Evolutionary conservation across 2,888 invertebrate genomes (phyloP), one percentile per base, ranked within the genome.

Genomic region (Spilarctia lutea): DNA sequence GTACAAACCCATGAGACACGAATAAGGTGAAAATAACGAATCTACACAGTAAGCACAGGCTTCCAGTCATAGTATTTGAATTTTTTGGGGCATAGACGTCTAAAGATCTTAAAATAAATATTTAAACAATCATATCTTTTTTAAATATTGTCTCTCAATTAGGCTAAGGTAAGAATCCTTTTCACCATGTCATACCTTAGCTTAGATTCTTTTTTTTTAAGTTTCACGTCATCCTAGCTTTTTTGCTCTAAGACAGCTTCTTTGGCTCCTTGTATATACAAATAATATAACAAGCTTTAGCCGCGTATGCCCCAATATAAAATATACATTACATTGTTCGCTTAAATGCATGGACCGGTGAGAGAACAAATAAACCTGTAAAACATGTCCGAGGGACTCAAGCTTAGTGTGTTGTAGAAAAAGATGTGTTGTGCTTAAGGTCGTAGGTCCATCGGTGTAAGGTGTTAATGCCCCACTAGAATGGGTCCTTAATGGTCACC

Each of bases 321-420:
- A 72, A 77, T 27, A 76, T 76, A 82, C 76, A 83, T 83, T 86
- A 89, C 85, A 88, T 87, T 85, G 84, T 87, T 85, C 86, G 93
- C 93, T 94, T 93, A 85, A 89, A 89, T 94, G 95, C 94, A 94
- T 95, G 95, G 91, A 91, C 86, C 89, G 95, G 95, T 94, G 94
- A 93, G 80, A 93, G 94, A 91, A 80, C 85, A 83, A 56, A 81
- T 81, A 82, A 83, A 84, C 84, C 52, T 75, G 67, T 75, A 75
- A 71, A 76, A 68, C 68, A 68, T 90, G 86, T 91, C 87, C 84
- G 84, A 89, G 88, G 91, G 90, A 92, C 86, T 80, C 82, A 86
- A 85, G 94, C 94, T 95, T 95, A 93, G 94, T 95, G 95, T 95
- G 94, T 91, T 88, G 95, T 95, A 95, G 94, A 91, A 85, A 90